phyloP scores from a whole-genome alignment of 92 coral and sea anemone genomes.

The Plumapathes pennacea region DNA sequence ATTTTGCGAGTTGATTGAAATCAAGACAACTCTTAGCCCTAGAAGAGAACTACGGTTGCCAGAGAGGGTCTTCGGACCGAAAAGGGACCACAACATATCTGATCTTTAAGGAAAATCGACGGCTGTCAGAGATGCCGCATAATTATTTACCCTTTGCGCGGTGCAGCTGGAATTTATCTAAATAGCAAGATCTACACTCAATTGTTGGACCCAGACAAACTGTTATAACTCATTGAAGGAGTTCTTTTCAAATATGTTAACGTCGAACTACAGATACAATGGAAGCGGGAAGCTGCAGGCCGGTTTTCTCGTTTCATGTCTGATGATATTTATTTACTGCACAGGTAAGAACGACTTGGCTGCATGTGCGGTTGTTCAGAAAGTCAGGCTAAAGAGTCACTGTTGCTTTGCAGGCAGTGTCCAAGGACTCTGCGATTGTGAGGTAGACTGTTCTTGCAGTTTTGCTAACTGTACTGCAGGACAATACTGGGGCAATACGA shows the following conservation, averaged over 20 bases:
- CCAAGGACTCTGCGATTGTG: conserved; percentile 77
- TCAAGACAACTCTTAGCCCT: too few species aligned
- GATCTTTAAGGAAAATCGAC: too few species aligned
- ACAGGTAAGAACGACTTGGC: conserved; percentile 27
- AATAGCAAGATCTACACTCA: conserved; percentile 17
- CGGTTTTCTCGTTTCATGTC: conserved; percentile 11
- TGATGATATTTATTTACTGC: conserved; percentile 10
- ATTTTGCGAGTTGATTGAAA: too few species aligned
- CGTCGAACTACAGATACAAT: conserved; percentile 2
- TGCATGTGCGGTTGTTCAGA: not conserved
- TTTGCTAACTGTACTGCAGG: conserved; percentile 86
- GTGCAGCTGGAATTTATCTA: conserved; percentile 74
- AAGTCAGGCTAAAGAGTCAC: too few species aligned
- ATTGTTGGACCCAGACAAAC: not conserved
- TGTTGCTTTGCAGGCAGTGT: conserved; percentile 34
- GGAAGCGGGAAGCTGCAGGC: conserved; percentile 53
- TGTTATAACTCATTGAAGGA: too few species aligned
- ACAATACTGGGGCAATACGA: conserved; percentile 61
- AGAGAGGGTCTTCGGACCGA: too few species aligned
- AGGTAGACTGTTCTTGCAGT: conserved; percentile 84
- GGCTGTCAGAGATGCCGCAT: too few species aligned
- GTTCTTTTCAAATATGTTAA: too few species aligned
- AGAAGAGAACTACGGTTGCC: too few species aligned
- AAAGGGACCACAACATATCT: too few species aligned
- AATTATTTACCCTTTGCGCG: conserved; percentile 13